Base-by-base conservation (phyloP, 1,140 invertebrate species). In the Dinothrombium tinctorium region DNA sequence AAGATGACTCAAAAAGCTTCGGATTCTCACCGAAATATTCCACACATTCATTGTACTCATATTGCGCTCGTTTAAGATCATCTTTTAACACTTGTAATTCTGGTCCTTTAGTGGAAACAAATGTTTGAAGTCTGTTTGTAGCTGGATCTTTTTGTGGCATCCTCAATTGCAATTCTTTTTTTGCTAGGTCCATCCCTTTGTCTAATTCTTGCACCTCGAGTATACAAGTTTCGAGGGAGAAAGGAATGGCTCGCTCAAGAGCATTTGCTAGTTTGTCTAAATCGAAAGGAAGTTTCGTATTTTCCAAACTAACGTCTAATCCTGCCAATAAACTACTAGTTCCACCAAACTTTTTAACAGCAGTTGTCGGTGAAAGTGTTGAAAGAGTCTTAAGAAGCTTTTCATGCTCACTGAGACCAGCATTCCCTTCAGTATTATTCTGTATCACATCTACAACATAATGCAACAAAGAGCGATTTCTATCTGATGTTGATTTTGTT, bases 11-110 rank as follows among this genome's bases (percentile, higher is more conserved):
- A 28, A 47, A 44, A 11, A 41, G 78, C 51, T 83, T 68, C 11
- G 80, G 71, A 48, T 78, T 82, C 64, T 96, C 87, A 9, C 87
- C 87, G 59, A 89, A 95, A 61, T 82, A 92, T 63, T 92, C 83
- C 11, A 89, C 77, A 56, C 83, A 89, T 53, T 83, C 72, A 42
- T 74, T 71, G 60, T 90, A 94, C 21, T 80, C 69, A 50, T 87
- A 81, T 58, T 82, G 70, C 25, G 49, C 43, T 37, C 28, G 25
- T 23, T 32, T 28, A 15, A 49, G 22, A 6, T 48, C 47, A 9
- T 49, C 44, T 19, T 32, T 24, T 15, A 49, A 29, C n/a, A 12
- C 15, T 5, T 3, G 8, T 4, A 49, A 15, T 25, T 46, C 42
- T 6, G 41, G 32, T 20, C 28, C 33, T 37, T 49, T 47, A 11